Evolutionary conservation across 2,113 vertebrate species (phyloP).

Genomic region (Scomber colias): DNA sequence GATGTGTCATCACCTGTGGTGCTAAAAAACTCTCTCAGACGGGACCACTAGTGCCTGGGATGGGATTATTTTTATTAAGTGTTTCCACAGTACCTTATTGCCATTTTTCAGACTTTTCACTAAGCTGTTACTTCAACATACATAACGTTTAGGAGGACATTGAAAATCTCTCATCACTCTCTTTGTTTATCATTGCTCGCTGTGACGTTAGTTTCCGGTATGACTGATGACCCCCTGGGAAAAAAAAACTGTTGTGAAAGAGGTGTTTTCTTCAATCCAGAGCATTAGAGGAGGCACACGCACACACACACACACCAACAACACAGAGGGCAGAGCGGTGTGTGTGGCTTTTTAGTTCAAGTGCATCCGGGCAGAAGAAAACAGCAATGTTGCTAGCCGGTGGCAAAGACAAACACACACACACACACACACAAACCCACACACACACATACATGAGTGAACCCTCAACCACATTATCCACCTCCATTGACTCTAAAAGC

Average conservation of each 20-base stretch:
- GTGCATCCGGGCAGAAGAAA: slow-evolving; percentile 63
- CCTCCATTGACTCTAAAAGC: slow-evolving; percentile 86
- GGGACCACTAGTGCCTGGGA: slow-evolving; percentile 18
- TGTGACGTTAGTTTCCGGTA: slow-evolving; percentile 10
- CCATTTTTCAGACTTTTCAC: background rate
- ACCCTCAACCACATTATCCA: slow-evolving; percentile 80
- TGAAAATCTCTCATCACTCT: background rate
- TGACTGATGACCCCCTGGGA: background rate
- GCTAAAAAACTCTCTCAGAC: slow-evolving; percentile 28
- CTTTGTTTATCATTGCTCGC: background rate
- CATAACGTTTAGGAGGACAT: background rate
- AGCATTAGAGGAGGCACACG: slow-evolving; percentile 21
- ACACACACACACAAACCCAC: slow-evolving; percentile 56
- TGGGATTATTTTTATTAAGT: slow-evolving; percentile 12
- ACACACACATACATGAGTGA: slow-evolving; percentile 55
- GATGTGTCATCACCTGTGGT: slow-evolving; percentile 13
- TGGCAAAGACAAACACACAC: slow-evolving; percentile 58
- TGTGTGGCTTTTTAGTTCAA: slow-evolving; percentile 59
- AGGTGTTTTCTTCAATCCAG: slow-evolving; percentile 19
- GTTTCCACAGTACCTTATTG: slow-evolving; percentile 1
- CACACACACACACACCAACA: slow-evolving; percentile 8
- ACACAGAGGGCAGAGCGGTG: slow-evolving; percentile 24
- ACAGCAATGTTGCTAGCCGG: slow-evolving; percentile 48
- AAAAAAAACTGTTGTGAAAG: background rate
- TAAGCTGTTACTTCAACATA: background rate